phyloP scores from a whole-genome alignment of 2,888 invertebrate species.

The Adela reaumurella region DNA sequence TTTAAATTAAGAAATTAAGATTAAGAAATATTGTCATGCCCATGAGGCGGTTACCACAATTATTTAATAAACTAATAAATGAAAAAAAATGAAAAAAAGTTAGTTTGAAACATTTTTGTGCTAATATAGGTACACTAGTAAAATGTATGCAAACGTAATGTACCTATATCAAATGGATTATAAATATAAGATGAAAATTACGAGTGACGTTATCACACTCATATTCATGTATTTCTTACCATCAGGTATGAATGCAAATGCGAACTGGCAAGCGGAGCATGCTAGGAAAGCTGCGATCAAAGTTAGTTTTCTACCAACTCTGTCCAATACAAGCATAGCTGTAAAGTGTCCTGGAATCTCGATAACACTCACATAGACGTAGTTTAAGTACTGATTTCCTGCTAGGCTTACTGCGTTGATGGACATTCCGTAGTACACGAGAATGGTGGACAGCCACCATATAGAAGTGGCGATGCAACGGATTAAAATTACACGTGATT shows the following conservation, averaged over 20 bases:
- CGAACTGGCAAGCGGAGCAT: constrained; percentile 51
- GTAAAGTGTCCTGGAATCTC: constrained; percentile 70
- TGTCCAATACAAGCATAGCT: constrained; percentile 62
- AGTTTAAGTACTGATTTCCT: constrained; percentile 78
- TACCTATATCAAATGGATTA: no score
- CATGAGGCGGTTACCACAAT: no score
- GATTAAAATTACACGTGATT: constrained; percentile 40
- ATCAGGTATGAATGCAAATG: constrained; percentile 48
- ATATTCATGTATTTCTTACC: constrained; percentile 29
- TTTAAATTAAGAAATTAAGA: no score
- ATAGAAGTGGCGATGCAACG: constrained; percentile 36
- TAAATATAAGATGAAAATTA: no score
- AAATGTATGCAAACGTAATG: no score
- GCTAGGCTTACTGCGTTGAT: constrained; percentile 72
- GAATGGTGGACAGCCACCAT: constrained; percentile 77
- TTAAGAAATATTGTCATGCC: no score
- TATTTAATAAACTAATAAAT: no score
- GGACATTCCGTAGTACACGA: constrained; percentile 78
- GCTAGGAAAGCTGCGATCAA: constrained; percentile 56
- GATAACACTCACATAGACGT: constrained; percentile 64
- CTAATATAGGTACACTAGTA: no score
- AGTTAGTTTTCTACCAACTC: constrained; percentile 60
- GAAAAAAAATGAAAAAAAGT: no score
- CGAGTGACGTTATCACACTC: no score
- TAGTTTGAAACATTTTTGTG: no score